phyloP scores from a whole-genome alignment of 2,888 invertebrate species.

The Drosophila prostipennis region DNA sequence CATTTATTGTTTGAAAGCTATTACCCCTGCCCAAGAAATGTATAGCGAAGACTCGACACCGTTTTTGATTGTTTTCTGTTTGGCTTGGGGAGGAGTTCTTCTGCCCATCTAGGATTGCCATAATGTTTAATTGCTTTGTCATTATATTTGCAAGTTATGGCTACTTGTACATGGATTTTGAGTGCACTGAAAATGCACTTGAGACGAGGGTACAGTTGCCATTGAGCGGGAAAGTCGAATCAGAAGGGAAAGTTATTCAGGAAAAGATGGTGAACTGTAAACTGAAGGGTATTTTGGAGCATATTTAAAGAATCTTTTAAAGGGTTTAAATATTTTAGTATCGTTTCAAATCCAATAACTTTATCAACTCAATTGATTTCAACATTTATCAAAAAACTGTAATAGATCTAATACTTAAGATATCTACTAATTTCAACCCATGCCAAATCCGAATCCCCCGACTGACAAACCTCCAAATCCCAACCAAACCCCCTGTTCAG shows the following conservation, averaged over 20 bases:
- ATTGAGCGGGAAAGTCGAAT: not conserved
- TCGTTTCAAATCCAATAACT: no score
- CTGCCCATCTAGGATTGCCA: slow-evolving; percentile 71
- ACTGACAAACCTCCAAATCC: slow-evolving; percentile 23
- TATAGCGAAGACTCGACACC: slow-evolving; percentile 72
- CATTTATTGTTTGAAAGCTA: slow-evolving; percentile 84
- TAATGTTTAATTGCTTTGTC: slow-evolving; percentile 79
- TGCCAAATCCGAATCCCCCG: slow-evolving; percentile 1
- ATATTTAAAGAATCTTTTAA: not conserved
- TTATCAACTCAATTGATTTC: no score
- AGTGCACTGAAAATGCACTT: slow-evolving; percentile 61
- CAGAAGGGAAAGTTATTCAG: not conserved
- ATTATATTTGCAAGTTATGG: slow-evolving; percentile 78
- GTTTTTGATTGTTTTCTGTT: slow-evolving; percentile 80
- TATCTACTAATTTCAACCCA: not conserved
- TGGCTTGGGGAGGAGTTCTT: slow-evolving; percentile 13
- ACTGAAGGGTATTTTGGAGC: not conserved
- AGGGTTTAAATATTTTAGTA: not conserved
- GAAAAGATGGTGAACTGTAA: not conserved
- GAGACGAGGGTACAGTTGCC: slow-evolving; percentile 57
- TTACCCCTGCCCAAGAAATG: slow-evolving; percentile 74
- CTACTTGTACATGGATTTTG: slow-evolving; percentile 51
- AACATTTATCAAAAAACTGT: no score
- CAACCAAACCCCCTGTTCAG: slow-evolving; percentile 49
- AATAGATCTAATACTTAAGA: no score